Conservation (phyloP, 2,113 vertebrate species). For the Megaleporinus macrocephalus region DNA sequence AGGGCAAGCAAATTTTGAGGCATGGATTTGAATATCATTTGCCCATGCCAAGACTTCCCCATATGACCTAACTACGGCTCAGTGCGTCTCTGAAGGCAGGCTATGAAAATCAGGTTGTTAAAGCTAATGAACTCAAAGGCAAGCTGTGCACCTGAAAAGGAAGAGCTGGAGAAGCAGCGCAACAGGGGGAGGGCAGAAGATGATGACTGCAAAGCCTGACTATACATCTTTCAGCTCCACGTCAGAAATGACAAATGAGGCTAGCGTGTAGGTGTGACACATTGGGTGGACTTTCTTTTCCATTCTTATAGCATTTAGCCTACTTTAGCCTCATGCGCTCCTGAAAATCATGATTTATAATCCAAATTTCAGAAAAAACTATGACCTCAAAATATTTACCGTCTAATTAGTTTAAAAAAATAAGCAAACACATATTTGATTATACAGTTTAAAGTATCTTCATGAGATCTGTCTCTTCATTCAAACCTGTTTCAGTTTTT, state of each 20-base stretch:
- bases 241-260: neutral
- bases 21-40: constrained; percentile 83
- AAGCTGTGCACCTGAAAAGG: constrained; percentile 1
- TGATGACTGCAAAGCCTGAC: neutral
- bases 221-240: constrained; percentile 36
- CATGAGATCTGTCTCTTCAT: too few species aligned
- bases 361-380: too few species aligned
- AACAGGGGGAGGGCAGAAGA: neutral
- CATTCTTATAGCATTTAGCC: too few species aligned
- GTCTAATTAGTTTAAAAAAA: too few species aligned
- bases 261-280: too few species aligned
- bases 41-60: constrained; percentile 79
- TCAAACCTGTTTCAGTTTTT: too few species aligned
- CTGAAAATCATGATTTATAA: too few species aligned
- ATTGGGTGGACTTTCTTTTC: too few species aligned
- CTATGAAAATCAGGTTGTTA: constrained; percentile 72
- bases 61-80: constrained; percentile 68
- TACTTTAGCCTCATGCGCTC: too few species aligned
- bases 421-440: too few species aligned
- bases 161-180: neutral
- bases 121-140: constrained; percentile 42
- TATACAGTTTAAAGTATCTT: too few species aligned
- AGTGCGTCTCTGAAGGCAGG: constrained; percentile 75
- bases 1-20: constrained; percentile 79
- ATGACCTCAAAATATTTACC: too few species aligned